Percentiles rank a stretch among this genome's conserved stretches.
phyloP scores from a whole-genome alignment of 2,797 vertebrate genomes.

The Agapornis canus region DNA sequence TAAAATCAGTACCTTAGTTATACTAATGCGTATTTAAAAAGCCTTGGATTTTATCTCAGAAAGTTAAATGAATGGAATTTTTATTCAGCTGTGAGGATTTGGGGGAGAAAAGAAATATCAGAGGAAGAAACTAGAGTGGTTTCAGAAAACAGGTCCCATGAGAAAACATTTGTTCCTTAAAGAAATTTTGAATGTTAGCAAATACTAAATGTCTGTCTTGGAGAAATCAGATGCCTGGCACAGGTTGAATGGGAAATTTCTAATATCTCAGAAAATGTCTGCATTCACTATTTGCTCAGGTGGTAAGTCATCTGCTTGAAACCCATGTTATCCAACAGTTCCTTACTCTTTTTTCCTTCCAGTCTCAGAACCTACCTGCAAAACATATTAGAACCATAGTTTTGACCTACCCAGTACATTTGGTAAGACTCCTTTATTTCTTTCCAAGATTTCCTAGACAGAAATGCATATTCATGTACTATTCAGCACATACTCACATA shows the following conservation, averaged over 20 bases:
- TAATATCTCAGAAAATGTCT: not conserved
- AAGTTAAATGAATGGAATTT: not conserved
- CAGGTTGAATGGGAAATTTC: not conserved
- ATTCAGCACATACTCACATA: not conserved
- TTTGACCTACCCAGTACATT: not conserved
- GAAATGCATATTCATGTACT: not conserved
- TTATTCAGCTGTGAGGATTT: not conserved
- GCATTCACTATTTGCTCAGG: not conserved
- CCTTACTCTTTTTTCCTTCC: not conserved
- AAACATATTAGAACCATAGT: not conserved
- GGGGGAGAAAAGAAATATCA: not conserved
- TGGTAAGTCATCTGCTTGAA: not conserved
- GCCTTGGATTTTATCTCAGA: not conserved
- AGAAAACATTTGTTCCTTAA: not conserved
- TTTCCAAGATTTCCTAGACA: not conserved
- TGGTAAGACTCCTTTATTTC: not conserved
- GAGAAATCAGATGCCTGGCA: not conserved
- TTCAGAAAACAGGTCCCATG: not conserved
- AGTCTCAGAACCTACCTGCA: not conserved
- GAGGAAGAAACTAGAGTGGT: not conserved
- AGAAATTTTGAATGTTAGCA: not conserved
- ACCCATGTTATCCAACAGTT: not conserved
- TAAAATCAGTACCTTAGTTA: not conserved
- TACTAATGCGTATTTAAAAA: not conserved
- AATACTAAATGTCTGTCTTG: not conserved